Evolutionary conservation across 2,797 vertebrate genomes (phyloP), one percentile per base, ranked within the genome.

Genomic region (Channa striata): DNA sequence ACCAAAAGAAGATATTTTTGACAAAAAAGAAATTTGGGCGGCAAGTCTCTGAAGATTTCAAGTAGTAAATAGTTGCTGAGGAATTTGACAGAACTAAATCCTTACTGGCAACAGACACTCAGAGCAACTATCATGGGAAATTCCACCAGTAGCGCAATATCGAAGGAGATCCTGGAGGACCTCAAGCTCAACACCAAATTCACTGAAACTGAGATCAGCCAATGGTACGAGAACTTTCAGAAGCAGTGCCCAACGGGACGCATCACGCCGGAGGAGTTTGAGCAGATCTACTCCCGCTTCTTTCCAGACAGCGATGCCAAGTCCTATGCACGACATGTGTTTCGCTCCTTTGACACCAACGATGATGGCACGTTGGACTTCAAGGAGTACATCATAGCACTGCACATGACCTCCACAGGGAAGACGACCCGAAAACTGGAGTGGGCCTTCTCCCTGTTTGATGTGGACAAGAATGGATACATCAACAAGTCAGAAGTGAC

Each of bases 351-450:
- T n/a, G 95, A 95, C 85, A 91, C 93, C 79, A 95, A 95, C 17
- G 94, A 94, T 0, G 95, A 95, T 1, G 93, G 94, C 42, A 94
- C 95, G 0, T 78, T 95, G 87, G 95, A 95, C 80, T 95, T 95
- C 93, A 95, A 93, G 86, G 95, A 95, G 90, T 95, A 95, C 85
- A 95, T 95, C 86, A 94, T 95, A 34, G 95, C 95, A 0, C 87
- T 95, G 74, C 95, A 95, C 80, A 93, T 95, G 93, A 95, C 95
- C 51, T 95, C 95, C 21, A 93, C 91, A 1, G 95, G 94, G 20
- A 94, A 91, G 88, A 94, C 90, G 1, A 91, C 91, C 43, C 88
- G 93, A 25, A 95, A 95, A 64, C 89, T 95, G 68, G 95, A 95
- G 76, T 95, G 95, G 95, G 94, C 94, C 60, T 95, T 95, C 86